A percentile compares a stretch with the other conserved stretches of the same genome.
Conservation (phyloP, 2,113 vertebrate genomes). For the Sebastes schlegelii region DNA sequence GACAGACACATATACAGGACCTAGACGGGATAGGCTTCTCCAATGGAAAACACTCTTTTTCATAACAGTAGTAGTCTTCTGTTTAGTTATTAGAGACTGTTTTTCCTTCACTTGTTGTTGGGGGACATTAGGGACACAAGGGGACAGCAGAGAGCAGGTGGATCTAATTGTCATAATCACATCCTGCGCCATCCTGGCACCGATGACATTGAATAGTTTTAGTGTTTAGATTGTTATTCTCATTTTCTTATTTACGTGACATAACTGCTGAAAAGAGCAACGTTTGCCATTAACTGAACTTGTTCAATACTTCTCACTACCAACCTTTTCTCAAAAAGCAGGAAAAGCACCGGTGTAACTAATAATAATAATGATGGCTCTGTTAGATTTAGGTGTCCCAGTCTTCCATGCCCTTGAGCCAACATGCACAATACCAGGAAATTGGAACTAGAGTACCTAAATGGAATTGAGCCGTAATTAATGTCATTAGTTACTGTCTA, state of each 20-base stretch:
- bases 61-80: neutral
- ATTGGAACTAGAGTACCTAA: neutral
- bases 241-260: constrained; percentile 1
- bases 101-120: neutral
- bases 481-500: neutral
- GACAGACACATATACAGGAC: neutral
- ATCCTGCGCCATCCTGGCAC: constrained; percentile 18
- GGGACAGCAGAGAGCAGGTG: constrained; percentile 37
- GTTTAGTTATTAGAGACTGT: neutral
- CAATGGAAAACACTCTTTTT: neutral
- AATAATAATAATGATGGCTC: constrained; percentile 12
- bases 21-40: neutral
- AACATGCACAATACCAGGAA: neutral
- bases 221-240: constrained; percentile 7
- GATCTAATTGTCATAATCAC: constrained; percentile 57
- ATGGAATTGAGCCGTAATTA: constrained; percentile 23
- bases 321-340: neutral
- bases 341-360: constrained; percentile 5
- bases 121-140: constrained; percentile 12
- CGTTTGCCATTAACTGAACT: neutral
- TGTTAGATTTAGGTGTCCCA: constrained; percentile 7
- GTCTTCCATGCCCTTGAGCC: constrained; percentile 1
- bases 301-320: neutral
- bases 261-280: constrained; percentile 12
- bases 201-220: constrained; percentile 26